Percentiles rank a stretch among this genome's conserved stretches.
phyloP scores from a whole-genome alignment of 2,113 vertebrate species.

The Hipposideros armiger region DNA sequence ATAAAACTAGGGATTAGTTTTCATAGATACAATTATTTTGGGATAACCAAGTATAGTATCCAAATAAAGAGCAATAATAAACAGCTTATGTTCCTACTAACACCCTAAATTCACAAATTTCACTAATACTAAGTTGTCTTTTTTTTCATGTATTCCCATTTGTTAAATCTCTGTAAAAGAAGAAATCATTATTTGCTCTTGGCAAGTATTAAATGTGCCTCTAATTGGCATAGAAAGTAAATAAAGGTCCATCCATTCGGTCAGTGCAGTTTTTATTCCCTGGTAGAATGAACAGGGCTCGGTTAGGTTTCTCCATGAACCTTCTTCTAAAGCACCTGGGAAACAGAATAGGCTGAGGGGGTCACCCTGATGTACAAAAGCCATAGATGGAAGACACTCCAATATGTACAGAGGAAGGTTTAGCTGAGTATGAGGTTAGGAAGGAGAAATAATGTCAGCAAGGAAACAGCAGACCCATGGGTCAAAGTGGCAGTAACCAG shows the following conservation, averaged over 20 bases:
- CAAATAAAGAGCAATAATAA: slow-evolving; percentile 34
- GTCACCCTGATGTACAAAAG: not conserved
- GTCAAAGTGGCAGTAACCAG: not conserved
- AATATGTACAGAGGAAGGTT: not conserved
- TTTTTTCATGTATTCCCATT: not conserved
- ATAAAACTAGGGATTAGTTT: slow-evolving; percentile 59
- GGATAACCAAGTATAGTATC: slow-evolving; percentile 14
- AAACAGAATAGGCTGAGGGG: not conserved
- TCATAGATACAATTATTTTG: slow-evolving; percentile 45
- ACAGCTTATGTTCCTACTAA: slow-evolving; percentile 47
- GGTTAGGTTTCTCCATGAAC: not conserved
- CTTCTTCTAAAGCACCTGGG: not conserved
- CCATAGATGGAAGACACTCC: not conserved
- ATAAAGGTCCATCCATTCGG: not conserved
- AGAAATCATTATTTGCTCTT: not conserved
- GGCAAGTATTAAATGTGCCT: not conserved
- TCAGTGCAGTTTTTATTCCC: not conserved
- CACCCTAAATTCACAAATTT: slow-evolving; percentile 41
- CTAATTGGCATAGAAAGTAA: not conserved
- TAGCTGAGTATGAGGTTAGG: not conserved
- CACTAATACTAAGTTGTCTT: not conserved
- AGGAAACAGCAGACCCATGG: not conserved
- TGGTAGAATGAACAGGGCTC: not conserved
- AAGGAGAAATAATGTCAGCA: not conserved
- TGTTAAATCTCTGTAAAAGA: not conserved